Evolutionary conservation across 2,113 vertebrate genomes (phyloP), one percentile per base, ranked within the genome.

Genomic region (Probosciger aterrimus): DNA sequence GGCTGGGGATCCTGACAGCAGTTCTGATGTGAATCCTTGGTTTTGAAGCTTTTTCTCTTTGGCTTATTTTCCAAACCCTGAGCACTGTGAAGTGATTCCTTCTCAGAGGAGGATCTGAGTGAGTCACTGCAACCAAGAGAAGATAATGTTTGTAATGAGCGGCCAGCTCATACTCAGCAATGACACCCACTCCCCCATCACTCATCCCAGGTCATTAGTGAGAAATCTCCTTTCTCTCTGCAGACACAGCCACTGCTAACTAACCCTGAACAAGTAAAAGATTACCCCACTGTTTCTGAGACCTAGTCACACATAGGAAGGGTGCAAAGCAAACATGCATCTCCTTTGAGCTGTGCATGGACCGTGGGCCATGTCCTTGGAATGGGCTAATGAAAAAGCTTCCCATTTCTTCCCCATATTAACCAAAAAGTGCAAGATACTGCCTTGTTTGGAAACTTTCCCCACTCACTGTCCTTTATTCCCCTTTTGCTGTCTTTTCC

Each of bases 121-220:
- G 97, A 97, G 89, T 97, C 97, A 97, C 97, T 97, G 96, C 44
- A 95, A 92, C 17, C 82, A 68, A 94, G 81, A 88, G 84, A 78
- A 92, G 78, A 85, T 37, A 93, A 69, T 88, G 79, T 19, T 93
- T 93, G 85, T 75, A 95, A 93, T 46, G 55, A 84, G 81, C 0
- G 50, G 83, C 65, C 86, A 95, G 85, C 91, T 94, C 84, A 92
- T 94, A 80, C 90, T 92, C 96, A 95, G 87, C 91, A 92, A 5
- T 74, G 86, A 92, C 83, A 87, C 94, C 87, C 85, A 90, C 92
- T 87, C 89, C 91, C 84, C 68, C 77, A 76, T 60, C 47, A 52
- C 76, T 68, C 82, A 90, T 90, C 80, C 57, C 15, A 7, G 90
- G 88, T 86, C 82, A 82, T 52, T 14, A 65, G 65, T 80, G 43